These are phyloP conservation scores for Linnaemya vulpina DNA, from an alignment of 2,888 invertebrate genomes.

Conservation along the genomic window DNA sequence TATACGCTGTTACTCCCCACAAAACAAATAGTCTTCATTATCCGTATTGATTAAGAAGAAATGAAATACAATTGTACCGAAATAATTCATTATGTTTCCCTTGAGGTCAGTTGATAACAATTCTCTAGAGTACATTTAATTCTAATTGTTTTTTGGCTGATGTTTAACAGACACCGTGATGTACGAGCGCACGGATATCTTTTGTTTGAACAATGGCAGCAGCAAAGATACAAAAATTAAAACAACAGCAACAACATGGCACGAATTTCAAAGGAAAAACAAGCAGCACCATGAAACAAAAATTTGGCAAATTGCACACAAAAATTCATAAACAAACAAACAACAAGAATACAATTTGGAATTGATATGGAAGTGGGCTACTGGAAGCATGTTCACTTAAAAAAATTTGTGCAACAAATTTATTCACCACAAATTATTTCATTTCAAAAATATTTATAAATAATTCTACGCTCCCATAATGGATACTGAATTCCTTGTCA, in stretches of 20 bases:
- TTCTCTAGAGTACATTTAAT: slow-evolving; percentile 68
- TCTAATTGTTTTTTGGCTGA: slow-evolving; percentile 69
- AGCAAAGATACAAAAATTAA: not conserved
- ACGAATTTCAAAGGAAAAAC: slow-evolving; percentile 44
- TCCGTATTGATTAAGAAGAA: slow-evolving; percentile 27
- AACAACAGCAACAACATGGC: slow-evolving; percentile 7
- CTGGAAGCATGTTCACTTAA: not conserved
- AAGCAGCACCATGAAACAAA: slow-evolving; percentile 9
- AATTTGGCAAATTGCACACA: slow-evolving; percentile 45
- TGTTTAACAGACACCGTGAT: slow-evolving; percentile 30
- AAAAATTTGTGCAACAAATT: not conserved
- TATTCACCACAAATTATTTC: too few species aligned
- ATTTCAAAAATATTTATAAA: too few species aligned
- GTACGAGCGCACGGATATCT: not conserved
- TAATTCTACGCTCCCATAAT: too few species aligned
- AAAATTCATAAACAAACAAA: slow-evolving; percentile 54
- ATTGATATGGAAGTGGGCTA: not conserved
- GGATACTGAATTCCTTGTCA: too few species aligned
- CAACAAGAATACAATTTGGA: slow-evolving; percentile 24
- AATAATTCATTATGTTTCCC: slow-evolving; percentile 61
- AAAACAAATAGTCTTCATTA: slow-evolving; percentile 15
- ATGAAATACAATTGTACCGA: slow-evolving; percentile 19
- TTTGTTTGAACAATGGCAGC: slow-evolving; percentile 28
- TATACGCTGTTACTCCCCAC: not conserved
- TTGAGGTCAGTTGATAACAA: slow-evolving; percentile 63